Evolutionary conservation across 2,888 invertebrate species (phyloP), one percentile per base, ranked within the genome.

Genomic region (Epinotia ramella): DNA sequence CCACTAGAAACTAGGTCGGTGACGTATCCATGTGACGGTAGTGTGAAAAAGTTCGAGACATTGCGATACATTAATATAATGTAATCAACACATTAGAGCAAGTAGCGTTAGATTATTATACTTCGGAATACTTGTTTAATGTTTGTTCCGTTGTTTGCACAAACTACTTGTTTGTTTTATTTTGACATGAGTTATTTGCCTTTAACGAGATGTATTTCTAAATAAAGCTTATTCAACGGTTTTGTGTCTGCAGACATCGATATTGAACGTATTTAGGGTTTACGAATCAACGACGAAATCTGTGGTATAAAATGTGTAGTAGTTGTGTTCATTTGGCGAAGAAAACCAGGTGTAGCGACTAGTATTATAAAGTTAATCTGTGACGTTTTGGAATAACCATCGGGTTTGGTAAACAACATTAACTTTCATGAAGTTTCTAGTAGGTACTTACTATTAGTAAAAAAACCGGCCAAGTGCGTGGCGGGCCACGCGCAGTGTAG

Each of bases 81-180:
- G 5, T n/a, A 70, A 65, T 59, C 69, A 74, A 49, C 33, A 65
- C 74, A 28, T 62, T 73, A 11, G n/a, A 24, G 56, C n/a, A 67
- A 57, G 67, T 68, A 68, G 24, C 53, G 49, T 53, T 67, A 60
- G 33, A n/a, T 67, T 49, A 67, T 66, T 66, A 53, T 40, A 62
- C 59, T 12, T 11, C 18, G 24, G 44, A 44, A n/a, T 46, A 28
- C 24, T 28, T 16, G 20, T 18, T n/a, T n/a, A n/a, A n/a, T n/a
- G n/a, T n/a, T 6, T 59, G 20, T 59, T 69, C 60, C 28, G 69
- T 60, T 53, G 53, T 67, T 53, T 33, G 28, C 13, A 4, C n/a
- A 46, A 65, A 24, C 12, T 2, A n/a, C n/a, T n/a, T n/a, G 46
- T 18, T 24, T 28, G 16, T 28, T 5, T 53, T 2, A n/a, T 33